These are phyloP conservation scores for Pelodytes ibericus DNA, from an alignment of 2,797 vertebrate genomes.

Conservation along the genomic window DNA sequence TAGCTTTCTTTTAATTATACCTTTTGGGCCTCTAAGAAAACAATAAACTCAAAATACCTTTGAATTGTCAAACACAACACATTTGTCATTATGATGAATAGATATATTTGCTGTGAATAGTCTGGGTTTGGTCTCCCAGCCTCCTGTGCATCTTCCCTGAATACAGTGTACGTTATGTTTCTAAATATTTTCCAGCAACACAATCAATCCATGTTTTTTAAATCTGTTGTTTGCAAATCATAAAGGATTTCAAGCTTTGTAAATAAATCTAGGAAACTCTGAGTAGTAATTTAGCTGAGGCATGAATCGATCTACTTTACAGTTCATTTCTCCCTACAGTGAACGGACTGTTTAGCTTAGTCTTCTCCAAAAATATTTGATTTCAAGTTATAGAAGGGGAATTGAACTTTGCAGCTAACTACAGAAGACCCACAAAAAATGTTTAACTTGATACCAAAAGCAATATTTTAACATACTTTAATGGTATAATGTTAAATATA, in stretches of 20 bases:
- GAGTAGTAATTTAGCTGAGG: slow-evolving; percentile 27
- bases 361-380: slow-evolving; percentile 8
- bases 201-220: slow-evolving; percentile 12
- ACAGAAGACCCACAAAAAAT: neutral
- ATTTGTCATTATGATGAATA: slow-evolving; percentile 30
- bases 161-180: neutral
- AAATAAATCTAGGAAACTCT: slow-evolving; percentile 14
- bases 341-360: neutral
- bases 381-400: neutral
- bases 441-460: neutral
- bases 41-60: slow-evolving; percentile 30
- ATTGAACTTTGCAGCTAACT: slow-evolving; percentile 19
- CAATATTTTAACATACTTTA: neutral
- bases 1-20: slow-evolving; percentile 16
- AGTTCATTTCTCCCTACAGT: slow-evolving; percentile 23
- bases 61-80: slow-evolving; percentile 38
- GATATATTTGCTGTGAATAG: neutral
- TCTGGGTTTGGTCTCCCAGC: slow-evolving; percentile 31
- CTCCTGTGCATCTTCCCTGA: slow-evolving; percentile 1
- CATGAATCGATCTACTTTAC: slow-evolving; percentile 25
- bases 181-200: slow-evolving; percentile 2
- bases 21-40: slow-evolving; percentile 23
- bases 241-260: slow-evolving; percentile 6
- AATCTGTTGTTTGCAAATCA: slow-evolving; percentile 19
- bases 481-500: neutral